These are phyloP conservation scores for Acleris holmiana DNA, from an alignment of 2,888 invertebrate genomes.

Conservation along the genomic window DNA sequence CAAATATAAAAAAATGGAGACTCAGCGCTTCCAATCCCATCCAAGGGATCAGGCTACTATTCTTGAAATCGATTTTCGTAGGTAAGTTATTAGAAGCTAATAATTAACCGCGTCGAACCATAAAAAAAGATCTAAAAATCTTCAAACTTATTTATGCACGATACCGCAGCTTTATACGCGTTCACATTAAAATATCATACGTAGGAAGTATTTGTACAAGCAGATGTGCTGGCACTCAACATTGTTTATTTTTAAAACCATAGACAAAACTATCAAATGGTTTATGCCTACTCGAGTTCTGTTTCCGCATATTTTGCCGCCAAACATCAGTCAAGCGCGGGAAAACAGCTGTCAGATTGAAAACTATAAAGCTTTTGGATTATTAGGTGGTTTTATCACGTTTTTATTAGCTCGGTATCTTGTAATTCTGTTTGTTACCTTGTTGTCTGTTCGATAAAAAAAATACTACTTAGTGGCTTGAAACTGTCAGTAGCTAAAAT, in stretches of 20 bases:
- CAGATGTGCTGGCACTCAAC: constrained; percentile 32
- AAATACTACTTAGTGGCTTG: too few relatives aligned
- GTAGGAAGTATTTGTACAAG: constrained; percentile 27
- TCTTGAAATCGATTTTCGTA: too few relatives aligned
- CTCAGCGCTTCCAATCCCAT: too few relatives aligned
- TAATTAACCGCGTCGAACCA: too few relatives aligned
- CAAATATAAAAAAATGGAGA: too few relatives aligned
- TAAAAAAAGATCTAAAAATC: too few relatives aligned
- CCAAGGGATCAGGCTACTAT: too few relatives aligned
- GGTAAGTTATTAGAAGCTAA: too few relatives aligned
- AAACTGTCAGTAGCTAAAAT: neutral
- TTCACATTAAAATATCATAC: constrained; percentile 23
- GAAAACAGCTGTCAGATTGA: constrained; percentile 20
- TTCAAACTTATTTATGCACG: too few relatives aligned
- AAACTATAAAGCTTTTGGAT: neutral
- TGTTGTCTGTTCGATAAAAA: too few relatives aligned
- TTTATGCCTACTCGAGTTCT: constrained; percentile 30
- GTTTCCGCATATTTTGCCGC: constrained; percentile 30
- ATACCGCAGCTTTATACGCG: constrained; percentile 2
- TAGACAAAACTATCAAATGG: constrained; percentile 30
- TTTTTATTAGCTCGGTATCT: neutral
- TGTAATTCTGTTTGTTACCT: neutral
- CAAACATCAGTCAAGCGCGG: constrained; percentile 12
- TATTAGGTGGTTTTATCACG: neutral
- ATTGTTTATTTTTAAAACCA: constrained; percentile 35